Conservation (phyloP, 2,797 vertebrate genomes). For the Benthosema pterotum region DNA sequence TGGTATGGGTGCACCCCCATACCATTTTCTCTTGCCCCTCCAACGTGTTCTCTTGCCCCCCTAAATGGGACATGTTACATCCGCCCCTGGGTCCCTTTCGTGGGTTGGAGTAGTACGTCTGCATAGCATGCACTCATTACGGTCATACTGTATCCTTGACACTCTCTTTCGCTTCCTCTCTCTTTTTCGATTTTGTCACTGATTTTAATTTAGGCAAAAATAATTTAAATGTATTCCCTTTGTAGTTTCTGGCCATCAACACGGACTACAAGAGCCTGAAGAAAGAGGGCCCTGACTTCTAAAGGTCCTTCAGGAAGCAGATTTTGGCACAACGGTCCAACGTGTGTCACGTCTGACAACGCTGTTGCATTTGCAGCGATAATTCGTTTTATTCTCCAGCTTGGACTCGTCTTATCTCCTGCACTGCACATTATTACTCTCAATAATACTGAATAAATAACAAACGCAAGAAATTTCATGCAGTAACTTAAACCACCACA, state of each 20-base stretch:
- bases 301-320: slow-evolving; percentile 74
- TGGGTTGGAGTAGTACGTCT: slow-evolving; percentile 15
- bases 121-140: slow-evolving; percentile 10
- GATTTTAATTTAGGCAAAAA: slow-evolving; percentile 82
- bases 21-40: too few relatives aligned
- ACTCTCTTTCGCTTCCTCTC: slow-evolving; percentile 18
- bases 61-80: too few relatives aligned
- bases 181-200: slow-evolving; percentile 52
- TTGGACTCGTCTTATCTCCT: slow-evolving; percentile 14
- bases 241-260: slow-evolving; percentile 87
- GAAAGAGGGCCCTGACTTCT: slow-evolving; percentile 91
- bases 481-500: too few relatives aligned
- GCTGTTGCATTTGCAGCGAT: slow-evolving; percentile 16
- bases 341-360: slow-evolving; percentile 33
- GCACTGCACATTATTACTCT: neutral
- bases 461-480: neutral
- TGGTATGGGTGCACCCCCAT: too few relatives aligned
- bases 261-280: slow-evolving; percentile 89
- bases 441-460: slow-evolving; percentile 4
- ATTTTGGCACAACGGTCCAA: slow-evolving; percentile 49
- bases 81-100: too few relatives aligned
- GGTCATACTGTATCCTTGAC: neutral
- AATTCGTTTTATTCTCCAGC: slow-evolving; percentile 23
- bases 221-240: slow-evolving; percentile 83
- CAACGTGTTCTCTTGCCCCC: too few relatives aligned